Base-by-base conservation (phyloP, 2,888 invertebrate genomes). In the Brenthis daphne region DNA sequence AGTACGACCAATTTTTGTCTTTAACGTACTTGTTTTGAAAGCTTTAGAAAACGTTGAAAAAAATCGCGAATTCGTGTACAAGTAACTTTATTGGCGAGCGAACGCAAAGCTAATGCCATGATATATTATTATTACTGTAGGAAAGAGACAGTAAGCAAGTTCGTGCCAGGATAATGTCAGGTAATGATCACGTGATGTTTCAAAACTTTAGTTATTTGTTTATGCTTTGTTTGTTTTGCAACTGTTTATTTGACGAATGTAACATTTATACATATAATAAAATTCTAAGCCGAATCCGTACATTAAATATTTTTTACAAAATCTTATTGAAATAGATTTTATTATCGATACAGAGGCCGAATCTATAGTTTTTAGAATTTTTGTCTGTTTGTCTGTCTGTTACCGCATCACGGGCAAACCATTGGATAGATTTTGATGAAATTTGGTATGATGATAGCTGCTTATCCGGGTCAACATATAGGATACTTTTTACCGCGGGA, bases 131-230 rank as follows among this genome's bases (percentile, higher is more conserved):
- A 60, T 72, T 73, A 72, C 66, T 63, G 58, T 71, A 68, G 64
- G 63, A 65, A 64, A 63, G 72, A 70, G 73, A 73, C 71, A 65
- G 74, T 70, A 70, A 70, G 71, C 72, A 75, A 78, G 77, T 84
- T 81, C 85, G 87, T 87, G 85, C 80, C 77, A 75, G 72, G 71
- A 75, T 74, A 74, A 75, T 78, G 79, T 85, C 82, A 83, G 80
- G 79, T 79, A 80, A 80, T 77, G 83, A 83, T 89, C 85, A 88
- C 87, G 87, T 89, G 88, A 83, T 82, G 79, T 84, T 79, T 82
- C 66, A 51, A 56, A 67, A 63, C 48, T 57, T 43, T 72, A 53
- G 65, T 68, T 65, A 69, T 63, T 69, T 50, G 56, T 63, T 67
- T 33, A 54, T 54, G 56, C 29, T 57, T 43, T 53, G 50, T 63